Conservation (phyloP, 2,113 vertebrate species). For the Scalopus aquaticus region DNA sequence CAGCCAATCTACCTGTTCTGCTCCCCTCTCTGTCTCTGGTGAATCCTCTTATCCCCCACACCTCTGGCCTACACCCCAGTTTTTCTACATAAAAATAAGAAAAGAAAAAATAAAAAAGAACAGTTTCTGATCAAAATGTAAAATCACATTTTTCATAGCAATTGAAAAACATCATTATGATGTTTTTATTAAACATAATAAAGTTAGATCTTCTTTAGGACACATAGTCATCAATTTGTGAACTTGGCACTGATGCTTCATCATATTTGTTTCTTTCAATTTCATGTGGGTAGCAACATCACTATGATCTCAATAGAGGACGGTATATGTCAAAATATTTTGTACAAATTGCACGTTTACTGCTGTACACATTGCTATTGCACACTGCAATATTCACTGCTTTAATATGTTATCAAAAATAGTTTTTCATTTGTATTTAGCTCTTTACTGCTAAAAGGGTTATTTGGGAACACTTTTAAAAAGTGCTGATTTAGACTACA, state of each 20-base stretch:
- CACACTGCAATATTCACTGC: neutral
- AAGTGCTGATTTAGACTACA: neutral
- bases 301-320: neutral
- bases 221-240: neutral
- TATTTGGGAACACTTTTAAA: neutral
- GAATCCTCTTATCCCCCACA: too few relatives aligned
- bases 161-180: neutral
- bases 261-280: neutral
- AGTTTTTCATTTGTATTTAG: neutral
- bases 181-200: too few relatives aligned
- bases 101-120: neutral
- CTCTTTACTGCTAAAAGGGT: neutral
- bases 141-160: neutral
- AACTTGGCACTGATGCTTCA: neutral
- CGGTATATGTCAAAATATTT: neutral
- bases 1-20: too few relatives aligned
- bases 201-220: neutral
- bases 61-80: too few relatives aligned
- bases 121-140: neutral
- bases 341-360: neutral
- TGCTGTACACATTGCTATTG: neutral
- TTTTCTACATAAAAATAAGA: too few relatives aligned
- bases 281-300: neutral
- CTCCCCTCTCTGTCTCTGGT: too few relatives aligned
- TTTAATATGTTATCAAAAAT: neutral